Evolutionary conservation across 2,888 invertebrate genomes (phyloP).

Genomic region (Atethmia centrago): DNA sequence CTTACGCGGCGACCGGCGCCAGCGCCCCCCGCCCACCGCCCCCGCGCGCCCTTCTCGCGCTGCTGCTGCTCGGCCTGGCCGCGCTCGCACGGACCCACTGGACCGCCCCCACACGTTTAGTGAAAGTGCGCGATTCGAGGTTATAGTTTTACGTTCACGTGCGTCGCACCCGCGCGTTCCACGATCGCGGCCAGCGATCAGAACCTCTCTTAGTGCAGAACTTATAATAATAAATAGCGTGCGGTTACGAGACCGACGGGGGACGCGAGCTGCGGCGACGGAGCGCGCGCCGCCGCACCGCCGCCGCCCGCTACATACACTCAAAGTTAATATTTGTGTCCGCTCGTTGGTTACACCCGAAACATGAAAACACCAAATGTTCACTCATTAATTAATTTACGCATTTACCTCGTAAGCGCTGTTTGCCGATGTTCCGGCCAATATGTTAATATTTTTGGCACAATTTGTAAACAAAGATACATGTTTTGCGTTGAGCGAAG

Average conservation of each 20-base stretch:
- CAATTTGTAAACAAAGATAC: slow-evolving; percentile 74
- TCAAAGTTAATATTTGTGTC: slow-evolving; percentile 88
- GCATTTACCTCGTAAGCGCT: slow-evolving; percentile 79
- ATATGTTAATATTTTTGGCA: slow-evolving; percentile 81
- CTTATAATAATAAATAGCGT: slow-evolving; percentile 89
- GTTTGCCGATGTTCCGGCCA: slow-evolving; percentile 87
- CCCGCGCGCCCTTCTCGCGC: slow-evolving; percentile 65
- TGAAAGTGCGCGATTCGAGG: slow-evolving; percentile 89
- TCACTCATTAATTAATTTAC: slow-evolving; percentile 64
- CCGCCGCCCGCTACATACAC: slow-evolving; percentile 78
- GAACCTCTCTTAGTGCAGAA: slow-evolving; percentile 89
- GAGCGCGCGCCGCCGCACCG: slow-evolving; percentile 74
- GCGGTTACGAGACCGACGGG: slow-evolving; percentile 84
- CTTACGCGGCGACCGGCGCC: slow-evolving; percentile 93
- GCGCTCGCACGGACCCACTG: slow-evolving; percentile 85
- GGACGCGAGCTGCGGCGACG: slow-evolving; percentile 78
- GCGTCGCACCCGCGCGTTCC: slow-evolving; percentile 85
- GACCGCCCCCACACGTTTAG: slow-evolving; percentile 85
- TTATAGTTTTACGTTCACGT: slow-evolving; percentile 90
- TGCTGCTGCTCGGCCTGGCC: slow-evolving; percentile 71
- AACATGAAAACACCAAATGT: slow-evolving; percentile 86
- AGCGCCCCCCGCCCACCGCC: slow-evolving; percentile 64
- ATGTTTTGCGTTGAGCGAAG: slow-evolving; percentile 76
- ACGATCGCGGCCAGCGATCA: slow-evolving; percentile 84
- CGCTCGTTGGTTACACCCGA: slow-evolving; percentile 84